Base-by-base conservation (phyloP, 2,113 vertebrate species). In the Pseudolaguvia tuberculata region DNA sequence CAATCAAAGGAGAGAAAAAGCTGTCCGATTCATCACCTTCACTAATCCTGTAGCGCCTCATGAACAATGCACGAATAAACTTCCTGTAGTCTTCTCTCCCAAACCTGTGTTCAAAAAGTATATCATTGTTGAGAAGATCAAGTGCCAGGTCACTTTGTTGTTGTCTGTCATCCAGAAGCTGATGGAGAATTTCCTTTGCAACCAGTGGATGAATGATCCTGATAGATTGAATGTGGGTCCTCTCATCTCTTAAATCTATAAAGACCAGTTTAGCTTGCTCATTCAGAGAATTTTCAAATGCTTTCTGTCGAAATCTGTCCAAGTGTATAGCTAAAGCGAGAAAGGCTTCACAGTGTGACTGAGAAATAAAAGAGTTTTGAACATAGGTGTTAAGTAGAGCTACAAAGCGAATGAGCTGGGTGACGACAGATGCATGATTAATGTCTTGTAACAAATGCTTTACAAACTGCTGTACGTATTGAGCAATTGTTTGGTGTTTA, bases 291-390 rank as follows among this genome's bases (percentile, higher is more conserved):
- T 47, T 82, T 80, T 89, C 90, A 84, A 95, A 93, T 17, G 56
- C 48, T 0, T 90, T 57, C 0, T 62, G 83, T 56, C 72, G 86
- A 78, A 87, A 82, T 63, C 78, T 86, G 17, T 88, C 80, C 17
- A 58, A 61, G 2, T 57, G 27, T 0, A 86, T 0, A 0, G 70
- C 80, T 13, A 92, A 76, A 0, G 77, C 79, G 0, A 95, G 83
- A n/a, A 93, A 84, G 58, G 87, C 87, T 81, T 93, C 90, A 67
- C 93, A 94, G 29, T 94, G 93, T n/a, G 93, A 94, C 31, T 89
- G 58, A 57, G 92, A 93, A 18, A 94, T 73, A 7, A 89, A 92
- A 0, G 93, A 94, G 72, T 91, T 89, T 2, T 88, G 90, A n/a
- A 94, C 90, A 0, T 94, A 89, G 1, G 87, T 90, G 80, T 93